phyloP scores from a whole-genome alignment of 2,113 vertebrate genomes.

The Odontesthes bonariensis region DNA sequence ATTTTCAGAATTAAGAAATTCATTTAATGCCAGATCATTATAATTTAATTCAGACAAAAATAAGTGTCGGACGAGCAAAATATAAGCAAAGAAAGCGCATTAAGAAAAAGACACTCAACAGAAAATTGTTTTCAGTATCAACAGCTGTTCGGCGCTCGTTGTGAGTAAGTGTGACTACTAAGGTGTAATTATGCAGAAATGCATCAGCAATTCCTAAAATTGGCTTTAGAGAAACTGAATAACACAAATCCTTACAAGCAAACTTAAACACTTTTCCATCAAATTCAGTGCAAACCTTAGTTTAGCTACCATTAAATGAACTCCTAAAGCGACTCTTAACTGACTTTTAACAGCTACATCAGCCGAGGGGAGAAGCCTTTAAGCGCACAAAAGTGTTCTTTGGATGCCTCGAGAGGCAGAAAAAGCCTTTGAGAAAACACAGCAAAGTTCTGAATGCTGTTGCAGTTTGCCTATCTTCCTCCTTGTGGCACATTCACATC shows the following conservation, averaged over 20 bases:
- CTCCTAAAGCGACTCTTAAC: background rate
- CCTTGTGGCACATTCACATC: constrained; percentile 10
- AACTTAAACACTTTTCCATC: background rate
- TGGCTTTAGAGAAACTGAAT: background rate
- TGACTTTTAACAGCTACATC: background rate
- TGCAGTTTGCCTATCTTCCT: constrained; percentile 17
- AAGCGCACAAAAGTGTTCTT: background rate
- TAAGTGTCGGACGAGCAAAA: no score
- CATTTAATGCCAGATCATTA: background rate
- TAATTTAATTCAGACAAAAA: background rate
- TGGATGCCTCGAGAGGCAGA: background rate
- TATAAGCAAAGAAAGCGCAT: background rate
- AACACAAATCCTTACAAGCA: background rate
- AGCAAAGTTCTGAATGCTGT: background rate
- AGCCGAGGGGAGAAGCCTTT: background rate
- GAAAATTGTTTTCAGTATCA: no score
- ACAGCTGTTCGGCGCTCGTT: background rate
- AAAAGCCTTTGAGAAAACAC: constrained; percentile 15
- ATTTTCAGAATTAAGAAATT: background rate
- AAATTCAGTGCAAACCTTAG: accelerated
- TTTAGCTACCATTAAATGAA: background rate
- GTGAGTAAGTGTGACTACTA: no score
- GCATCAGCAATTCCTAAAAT: background rate
- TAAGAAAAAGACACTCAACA: background rate
- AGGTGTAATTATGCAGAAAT: no score